Conservation (phyloP, 2,797 vertebrate genomes). For the Gobionotothen gibberifrons region DNA sequence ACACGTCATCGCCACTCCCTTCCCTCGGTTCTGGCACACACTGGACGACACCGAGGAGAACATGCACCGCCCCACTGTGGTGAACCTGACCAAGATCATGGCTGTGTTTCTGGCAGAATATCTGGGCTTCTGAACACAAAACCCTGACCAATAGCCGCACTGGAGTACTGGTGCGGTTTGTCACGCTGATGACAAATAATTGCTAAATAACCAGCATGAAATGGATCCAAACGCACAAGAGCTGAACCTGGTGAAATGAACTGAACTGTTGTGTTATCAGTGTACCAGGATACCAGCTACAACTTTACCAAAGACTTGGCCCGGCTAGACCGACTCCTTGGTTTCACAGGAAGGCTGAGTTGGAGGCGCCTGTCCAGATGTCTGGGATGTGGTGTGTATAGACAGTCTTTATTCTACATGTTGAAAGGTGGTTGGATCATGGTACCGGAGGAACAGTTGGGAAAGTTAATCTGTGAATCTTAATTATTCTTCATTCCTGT, state of each 20-base stretch:
- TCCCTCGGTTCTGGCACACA: constrained; percentile 92
- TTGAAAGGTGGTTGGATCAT: neutral
- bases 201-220: neutral
- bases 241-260: constrained; percentile 1
- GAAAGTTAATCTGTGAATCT: constrained; percentile 27
- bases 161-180: neutral
- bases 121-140: constrained; percentile 81
- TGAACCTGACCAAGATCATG: constrained; percentile 90
- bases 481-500: constrained; percentile 40
- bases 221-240: neutral
- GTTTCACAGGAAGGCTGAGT: too few relatives aligned
- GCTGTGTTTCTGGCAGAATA: constrained; percentile 89
- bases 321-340: constrained; percentile 15
- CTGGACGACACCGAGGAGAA: constrained; percentile 89
- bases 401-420: constrained; percentile 19
- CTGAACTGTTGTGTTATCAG: neutral
- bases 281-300: constrained; percentile 2
- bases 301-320: constrained; percentile 50
- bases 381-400: constrained; percentile 16
- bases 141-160: neutral
- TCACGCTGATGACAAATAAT: neutral
- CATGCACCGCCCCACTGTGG: constrained; percentile 88
- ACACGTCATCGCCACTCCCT: constrained; percentile 91
- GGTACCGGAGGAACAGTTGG: constrained; percentile 12
- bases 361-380: neutral